These are phyloP conservation scores for Plebejus melissa DNA, from an alignment of 2,888 invertebrate species.

Conservation along the genomic window DNA sequence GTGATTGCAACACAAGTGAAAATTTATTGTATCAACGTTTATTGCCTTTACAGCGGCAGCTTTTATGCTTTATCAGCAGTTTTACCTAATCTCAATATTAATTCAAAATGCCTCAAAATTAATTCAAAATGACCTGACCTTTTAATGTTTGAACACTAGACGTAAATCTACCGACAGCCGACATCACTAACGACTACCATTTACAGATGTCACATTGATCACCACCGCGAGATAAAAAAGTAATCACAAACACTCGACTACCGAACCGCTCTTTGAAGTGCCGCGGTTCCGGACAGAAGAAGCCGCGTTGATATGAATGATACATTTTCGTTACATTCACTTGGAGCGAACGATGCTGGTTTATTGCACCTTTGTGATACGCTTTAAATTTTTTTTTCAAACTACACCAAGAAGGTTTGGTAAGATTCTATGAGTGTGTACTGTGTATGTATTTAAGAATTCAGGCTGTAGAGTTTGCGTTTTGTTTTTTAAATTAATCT, in stretches of 20 bases:
- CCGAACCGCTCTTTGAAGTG: slow-evolving; percentile 64
- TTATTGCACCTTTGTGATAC: not conserved
- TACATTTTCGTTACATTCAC: not conserved
- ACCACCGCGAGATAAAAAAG: slow-evolving; percentile 59
- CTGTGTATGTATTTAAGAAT: too few relatives aligned
- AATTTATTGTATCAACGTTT: not conserved
- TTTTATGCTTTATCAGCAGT: not conserved
- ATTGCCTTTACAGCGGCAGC: not conserved
- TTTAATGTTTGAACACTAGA: slow-evolving; percentile 24
- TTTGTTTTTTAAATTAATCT: too few relatives aligned
- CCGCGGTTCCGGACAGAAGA: slow-evolving; percentile 41
- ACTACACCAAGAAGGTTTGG: too few relatives aligned
- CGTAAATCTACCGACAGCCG: slow-evolving; percentile 24
- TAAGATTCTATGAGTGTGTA: too few relatives aligned
- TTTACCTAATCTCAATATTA: not conserved
- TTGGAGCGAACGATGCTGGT: not conserved
- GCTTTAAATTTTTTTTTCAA: not conserved
- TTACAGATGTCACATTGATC: slow-evolving; percentile 44
- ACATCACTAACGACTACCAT: slow-evolving; percentile 37
- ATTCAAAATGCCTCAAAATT: slow-evolving; percentile 4
- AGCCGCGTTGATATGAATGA: slow-evolving; percentile 12
- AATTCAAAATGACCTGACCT: slow-evolving; percentile 19
- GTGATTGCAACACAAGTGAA: not conserved
- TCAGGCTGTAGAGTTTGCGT: not conserved
- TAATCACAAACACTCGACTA: slow-evolving; percentile 60